Conservation (phyloP, 2,888 invertebrate genomes). For the Diadegma fenestrale region DNA sequence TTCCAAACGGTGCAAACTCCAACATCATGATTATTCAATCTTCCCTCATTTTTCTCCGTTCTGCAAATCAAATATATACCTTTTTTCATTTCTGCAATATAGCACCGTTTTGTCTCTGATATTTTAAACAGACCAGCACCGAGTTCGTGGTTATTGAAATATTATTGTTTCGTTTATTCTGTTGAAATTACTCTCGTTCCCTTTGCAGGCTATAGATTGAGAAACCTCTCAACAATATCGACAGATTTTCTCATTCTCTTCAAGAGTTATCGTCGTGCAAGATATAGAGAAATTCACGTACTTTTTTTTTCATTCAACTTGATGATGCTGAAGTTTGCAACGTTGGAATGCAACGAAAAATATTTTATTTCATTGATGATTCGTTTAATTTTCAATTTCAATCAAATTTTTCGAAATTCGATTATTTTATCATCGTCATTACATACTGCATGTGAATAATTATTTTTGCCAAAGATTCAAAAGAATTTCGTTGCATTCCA, state of each 20-base stretch:
- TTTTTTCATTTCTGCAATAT: conserved; percentile 22
- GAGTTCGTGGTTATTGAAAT: conserved; percentile 9
- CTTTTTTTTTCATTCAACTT: conserved; percentile 24
- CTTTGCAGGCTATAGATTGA: conserved; percentile 47
- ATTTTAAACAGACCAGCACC: conserved; percentile 1
- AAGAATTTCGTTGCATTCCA: too few relatives aligned
- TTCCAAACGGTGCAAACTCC: too few relatives aligned
- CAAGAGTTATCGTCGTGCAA: conserved; percentile 36
- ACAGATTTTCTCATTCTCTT: conserved; percentile 43
- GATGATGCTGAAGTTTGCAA: too few relatives aligned
- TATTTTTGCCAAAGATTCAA: too few relatives aligned
- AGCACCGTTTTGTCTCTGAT: conserved; percentile 40
- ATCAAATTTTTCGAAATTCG: too few relatives aligned
- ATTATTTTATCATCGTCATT: too few relatives aligned
- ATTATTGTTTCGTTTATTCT: conserved; percentile 1
- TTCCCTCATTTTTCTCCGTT: not conserved
- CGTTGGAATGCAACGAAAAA: too few relatives aligned
- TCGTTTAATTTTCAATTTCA: too few relatives aligned
- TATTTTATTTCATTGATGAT: too few relatives aligned
- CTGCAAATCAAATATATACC: conserved; percentile 2
- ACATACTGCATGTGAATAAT: too few relatives aligned
- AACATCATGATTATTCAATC: too few relatives aligned
- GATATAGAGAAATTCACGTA: conserved; percentile 58
- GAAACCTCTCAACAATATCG: conserved; percentile 49
- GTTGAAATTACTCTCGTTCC: not conserved